Evolutionary conservation across 2,888 invertebrate species (phyloP).

Genomic region (Dorcus parallelipipedus): DNA sequence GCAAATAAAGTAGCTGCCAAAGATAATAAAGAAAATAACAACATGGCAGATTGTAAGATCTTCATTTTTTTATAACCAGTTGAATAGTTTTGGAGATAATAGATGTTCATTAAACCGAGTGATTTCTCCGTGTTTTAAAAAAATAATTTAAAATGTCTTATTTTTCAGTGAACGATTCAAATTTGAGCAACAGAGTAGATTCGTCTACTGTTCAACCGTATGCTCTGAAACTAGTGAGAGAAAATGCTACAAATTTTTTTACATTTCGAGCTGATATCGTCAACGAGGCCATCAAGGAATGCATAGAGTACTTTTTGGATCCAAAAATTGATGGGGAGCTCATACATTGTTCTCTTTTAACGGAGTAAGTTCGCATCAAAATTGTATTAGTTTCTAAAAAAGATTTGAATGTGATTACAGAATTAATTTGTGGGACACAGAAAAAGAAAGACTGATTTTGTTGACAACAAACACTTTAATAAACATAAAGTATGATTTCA

Average conservation of each 20-base stretch:
- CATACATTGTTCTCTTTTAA: constrained; percentile 73
- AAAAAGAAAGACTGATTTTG: constrained; percentile 75
- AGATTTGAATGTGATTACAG: constrained; percentile 47
- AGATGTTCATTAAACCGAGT: too few relatives aligned
- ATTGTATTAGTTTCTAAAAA: neutral
- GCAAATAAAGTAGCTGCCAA: too few relatives aligned
- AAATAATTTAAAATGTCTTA: too few relatives aligned
- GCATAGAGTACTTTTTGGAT: constrained; percentile 62
- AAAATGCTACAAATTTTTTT: constrained; percentile 67
- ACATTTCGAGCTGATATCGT: constrained; percentile 71
- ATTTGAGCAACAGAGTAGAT: constrained; percentile 31
- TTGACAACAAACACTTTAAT: constrained; percentile 71
- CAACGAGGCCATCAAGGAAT: constrained; percentile 69
- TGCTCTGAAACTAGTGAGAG: constrained; percentile 51
- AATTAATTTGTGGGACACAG: constrained; percentile 84
- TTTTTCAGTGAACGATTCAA: too few relatives aligned
- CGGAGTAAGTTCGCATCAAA: constrained; percentile 60
- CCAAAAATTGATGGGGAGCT: constrained; percentile 67
- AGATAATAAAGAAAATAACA: too few relatives aligned
- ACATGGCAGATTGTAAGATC: too few relatives aligned
- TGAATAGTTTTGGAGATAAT: too few relatives aligned
- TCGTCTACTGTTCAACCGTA: constrained; percentile 33
- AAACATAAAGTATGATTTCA: constrained; percentile 81
- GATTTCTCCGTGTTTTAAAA: too few relatives aligned
- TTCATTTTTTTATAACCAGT: too few relatives aligned